Base-by-base conservation (phyloP, 2,888 invertebrate species). In the Rhingia rostrata region DNA sequence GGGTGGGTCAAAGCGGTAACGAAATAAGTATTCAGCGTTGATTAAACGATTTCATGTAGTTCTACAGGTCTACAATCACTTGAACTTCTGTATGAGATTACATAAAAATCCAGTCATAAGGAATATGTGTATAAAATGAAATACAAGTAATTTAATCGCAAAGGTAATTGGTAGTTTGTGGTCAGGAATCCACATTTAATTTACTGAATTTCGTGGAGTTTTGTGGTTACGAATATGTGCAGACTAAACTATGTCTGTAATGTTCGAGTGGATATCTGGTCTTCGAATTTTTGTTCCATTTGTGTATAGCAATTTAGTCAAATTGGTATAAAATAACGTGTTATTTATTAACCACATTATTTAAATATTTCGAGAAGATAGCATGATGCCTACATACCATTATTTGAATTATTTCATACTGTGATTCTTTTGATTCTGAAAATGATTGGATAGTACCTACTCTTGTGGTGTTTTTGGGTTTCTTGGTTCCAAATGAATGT, bases 121-220 rank as follows among this genome's bases (percentile, higher is more conserved):
- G 10, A 58, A 69, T 37, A 37, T 51, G 51, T 7, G 10, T 0
- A 1, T 45, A 64, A 63, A 69, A 35, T 54, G 14, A 69, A 43
- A 66, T 10, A 51, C 53, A 49, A 61, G 74, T 74, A 61, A 81
- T 69, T 69, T 66, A 66, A 82, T 60, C 67, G 30, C 39, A 60
- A 69, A 73, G 64, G 74, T 74, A 79, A 79, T 84, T 79, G 74
- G 51, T 54, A 67, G 43, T 75, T 80, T 84, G 84, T 39, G 84
- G 80, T 53, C 58, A 61, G 49, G 60, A 74, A 60, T 70, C 49
- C 64, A 70, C 58, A 70, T 74, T 67, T 83, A 67, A 69, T 73
- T 74, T 80, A 73, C 41, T 60, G 49, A 70, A 22, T 60, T 67
- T 56, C 45, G 56, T 66, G 64, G 75, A 74, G 54, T 70, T 64